phyloP scores from a whole-genome alignment of 2,888 invertebrate genomes.

The Cataglyphis rosenhaueri region DNA sequence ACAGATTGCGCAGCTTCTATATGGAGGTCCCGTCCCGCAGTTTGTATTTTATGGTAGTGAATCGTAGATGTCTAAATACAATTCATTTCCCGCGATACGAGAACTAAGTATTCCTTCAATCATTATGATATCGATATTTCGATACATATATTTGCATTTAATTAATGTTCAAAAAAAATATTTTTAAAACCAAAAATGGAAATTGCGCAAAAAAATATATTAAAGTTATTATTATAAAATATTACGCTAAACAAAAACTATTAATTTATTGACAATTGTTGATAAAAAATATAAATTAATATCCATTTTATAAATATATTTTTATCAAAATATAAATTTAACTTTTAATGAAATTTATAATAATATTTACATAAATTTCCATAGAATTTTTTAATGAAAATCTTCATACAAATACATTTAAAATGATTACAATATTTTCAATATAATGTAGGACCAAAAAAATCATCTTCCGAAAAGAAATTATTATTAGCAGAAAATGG shows the following conservation, averaged over 20 bases:
- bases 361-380: background rate
- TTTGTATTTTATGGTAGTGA: conserved; percentile 15
- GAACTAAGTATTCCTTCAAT: background rate
- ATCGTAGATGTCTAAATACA: background rate
- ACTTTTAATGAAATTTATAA: background rate
- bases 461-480: background rate
- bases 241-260: background rate
- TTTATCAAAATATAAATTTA: background rate
- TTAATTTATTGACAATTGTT: background rate
- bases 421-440: background rate
- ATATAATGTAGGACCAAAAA: background rate
- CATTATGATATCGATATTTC: background rate
- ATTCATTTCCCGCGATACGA: conserved; percentile 10
- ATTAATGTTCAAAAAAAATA: background rate
- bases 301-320: background rate
- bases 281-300: background rate
- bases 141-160: background rate
- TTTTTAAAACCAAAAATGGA: background rate
- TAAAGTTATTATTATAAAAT: background rate
- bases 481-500: background rate
- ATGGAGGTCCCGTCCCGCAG: conserved; percentile 38
- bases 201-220: background rate
- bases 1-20: conserved; percentile 58
- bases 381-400: background rate
- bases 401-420: background rate